Base-by-base conservation (phyloP, 2,113 vertebrate species). In the Hemichromis elongatus region DNA sequence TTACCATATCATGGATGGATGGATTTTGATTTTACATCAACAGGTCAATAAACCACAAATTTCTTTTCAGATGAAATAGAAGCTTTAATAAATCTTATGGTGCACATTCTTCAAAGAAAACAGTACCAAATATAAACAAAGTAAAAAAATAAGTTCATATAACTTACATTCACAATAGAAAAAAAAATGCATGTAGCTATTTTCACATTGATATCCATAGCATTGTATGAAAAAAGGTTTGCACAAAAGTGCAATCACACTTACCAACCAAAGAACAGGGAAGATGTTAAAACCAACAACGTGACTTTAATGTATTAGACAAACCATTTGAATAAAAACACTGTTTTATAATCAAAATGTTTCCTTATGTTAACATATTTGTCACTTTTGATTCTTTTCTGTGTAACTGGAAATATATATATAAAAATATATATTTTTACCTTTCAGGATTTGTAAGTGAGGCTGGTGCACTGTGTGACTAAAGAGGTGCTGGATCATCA, bases 81-180 rank as follows among this genome's bases (percentile, higher is more conserved):
- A 85, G 82, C 82, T 94, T 94, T 94, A 92, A 79, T 95, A 77
- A 70, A 87, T 33, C 54, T 54, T 85, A 33, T 75, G 70, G 8
- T 83, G 42, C 40, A 86, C 50, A 80, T 55, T 90, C 7, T 85
- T 85, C 42, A 54, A 86, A 85, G 55, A 42, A 79, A 93, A 91
- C 26, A 86, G 88, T 93, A 92, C 85, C 92, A 37, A 90, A 87
- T 24, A 83, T 24, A 68, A 86, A 82, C 78, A 86, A 83, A 85
- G 80, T 94, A 93, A 73, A 94, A 95, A 94, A 95, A 91, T 91
- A 94, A 30, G 81, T 86, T 87, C 26, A 89, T 81, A 84, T 28
- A 77, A 84, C 30, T 87, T 85, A 93, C 93, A 92, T 91, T 94
- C 90, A 90, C 77, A 89, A 83, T 61, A 83, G 85, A 30, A 84